A percentile compares a stretch with the other conserved stretches of the same genome.
These are phyloP conservation scores for Subacronicta megacephala DNA, from an alignment of 2,888 invertebrate genomes.

Conservation along the genomic window DNA sequence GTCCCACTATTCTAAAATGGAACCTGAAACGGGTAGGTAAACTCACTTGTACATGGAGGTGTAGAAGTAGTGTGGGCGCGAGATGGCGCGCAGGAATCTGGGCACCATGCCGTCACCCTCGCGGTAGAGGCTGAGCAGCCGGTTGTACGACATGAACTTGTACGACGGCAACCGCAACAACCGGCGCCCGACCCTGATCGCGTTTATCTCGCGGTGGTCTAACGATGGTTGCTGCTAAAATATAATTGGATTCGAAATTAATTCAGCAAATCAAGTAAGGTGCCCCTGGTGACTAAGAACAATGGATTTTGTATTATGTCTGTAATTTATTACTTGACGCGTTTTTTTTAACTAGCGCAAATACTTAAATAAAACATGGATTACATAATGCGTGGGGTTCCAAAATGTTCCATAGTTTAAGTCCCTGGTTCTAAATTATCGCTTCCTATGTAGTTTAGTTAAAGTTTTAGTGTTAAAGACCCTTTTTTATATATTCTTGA, in stretches of 20 bases:
- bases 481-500: too few species aligned
- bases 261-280: too few species aligned
- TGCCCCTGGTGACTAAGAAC: too few species aligned
- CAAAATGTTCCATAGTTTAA: too few species aligned
- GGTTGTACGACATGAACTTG: constrained; percentile 80
- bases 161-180: constrained; percentile 75
- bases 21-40: background rate
- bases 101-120: constrained; percentile 83
- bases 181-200: constrained; percentile 72
- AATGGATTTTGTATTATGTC: too few species aligned
- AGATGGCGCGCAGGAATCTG: constrained; percentile 76
- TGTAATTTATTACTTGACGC: too few species aligned
- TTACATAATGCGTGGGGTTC: too few species aligned
- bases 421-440: too few species aligned
- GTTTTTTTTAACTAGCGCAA: too few species aligned
- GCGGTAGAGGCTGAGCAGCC: constrained; percentile 75
- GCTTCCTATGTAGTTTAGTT: too few species aligned
- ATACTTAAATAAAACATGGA: too few species aligned
- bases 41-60: constrained; percentile 85
- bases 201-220: constrained; percentile 76
- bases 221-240: constrained; percentile 63
- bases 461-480: too few species aligned
- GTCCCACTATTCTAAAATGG: background rate
- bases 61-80: constrained; percentile 80
- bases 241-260: background rate